Percentiles rank a stretch among this genome's conserved stretches.
Conservation (phyloP, 2,888 invertebrate genomes). For the Orchesella flavescens region DNA sequence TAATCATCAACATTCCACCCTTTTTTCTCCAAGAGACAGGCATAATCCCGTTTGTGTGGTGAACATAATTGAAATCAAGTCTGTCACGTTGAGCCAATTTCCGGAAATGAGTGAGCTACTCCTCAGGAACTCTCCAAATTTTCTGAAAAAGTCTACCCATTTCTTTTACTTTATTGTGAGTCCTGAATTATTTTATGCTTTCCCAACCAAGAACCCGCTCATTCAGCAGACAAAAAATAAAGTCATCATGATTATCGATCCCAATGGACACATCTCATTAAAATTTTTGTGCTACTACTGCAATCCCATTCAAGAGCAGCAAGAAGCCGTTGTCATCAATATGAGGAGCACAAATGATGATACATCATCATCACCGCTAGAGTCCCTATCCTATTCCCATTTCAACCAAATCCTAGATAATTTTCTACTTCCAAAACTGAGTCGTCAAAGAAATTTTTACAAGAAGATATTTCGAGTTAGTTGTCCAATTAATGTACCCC, state of each 20-base stretch:
- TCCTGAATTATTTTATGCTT: background rate
- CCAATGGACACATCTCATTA: background rate
- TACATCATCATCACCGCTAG: background rate
- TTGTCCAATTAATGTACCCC: slow-evolving; percentile 13
- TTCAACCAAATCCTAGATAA: background rate
- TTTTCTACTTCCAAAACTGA: background rate
- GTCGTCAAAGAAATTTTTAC: background rate
- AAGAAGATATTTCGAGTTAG: background rate
- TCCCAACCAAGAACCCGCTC: background rate
- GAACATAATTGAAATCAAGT: slow-evolving; percentile 32
- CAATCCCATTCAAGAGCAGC: background rate
- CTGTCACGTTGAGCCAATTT: slow-evolving; percentile 10
- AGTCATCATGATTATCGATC: slow-evolving; percentile 5
- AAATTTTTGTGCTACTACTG: slow-evolving; percentile 15
- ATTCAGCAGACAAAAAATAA: slow-evolving; percentile 6
- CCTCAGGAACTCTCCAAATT: background rate
- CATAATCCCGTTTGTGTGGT: slow-evolving; percentile 26
- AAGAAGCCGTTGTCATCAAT: slow-evolving; percentile 2
- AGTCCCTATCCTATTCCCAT: background rate
- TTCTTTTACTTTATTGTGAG: slow-evolving; percentile 15
- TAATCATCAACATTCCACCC: background rate
- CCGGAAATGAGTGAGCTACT: slow-evolving; percentile 21
- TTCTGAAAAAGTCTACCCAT: slow-evolving; percentile 2
- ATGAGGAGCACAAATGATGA: background rate
- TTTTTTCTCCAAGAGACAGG: background rate